Conservation (phyloP, 2,888 invertebrate genomes). For the Salticus scenicus region DNA sequence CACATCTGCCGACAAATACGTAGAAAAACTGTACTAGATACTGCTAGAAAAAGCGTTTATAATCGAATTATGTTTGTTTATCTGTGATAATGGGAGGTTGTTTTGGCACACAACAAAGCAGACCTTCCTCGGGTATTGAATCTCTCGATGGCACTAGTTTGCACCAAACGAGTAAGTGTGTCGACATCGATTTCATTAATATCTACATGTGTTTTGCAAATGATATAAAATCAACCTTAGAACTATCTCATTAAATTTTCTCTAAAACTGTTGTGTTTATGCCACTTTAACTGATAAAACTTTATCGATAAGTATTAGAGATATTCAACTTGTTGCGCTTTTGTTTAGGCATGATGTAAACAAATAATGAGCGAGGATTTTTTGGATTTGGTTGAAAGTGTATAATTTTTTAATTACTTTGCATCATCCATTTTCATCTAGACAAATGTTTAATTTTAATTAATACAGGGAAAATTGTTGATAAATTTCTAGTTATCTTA, state of each 20-base stretch:
- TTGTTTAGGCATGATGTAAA: too few relatives aligned
- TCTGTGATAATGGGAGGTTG: constrained; percentile 71
- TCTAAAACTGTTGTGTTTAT: background rate
- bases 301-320: too few relatives aligned
- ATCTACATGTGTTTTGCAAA: background rate
- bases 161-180: constrained; percentile 65
- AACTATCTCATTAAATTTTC: too few relatives aligned
- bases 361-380: too few relatives aligned
- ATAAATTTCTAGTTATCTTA: too few relatives aligned
- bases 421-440: too few relatives aligned
- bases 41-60: constrained; percentile 26
- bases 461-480: too few relatives aligned
- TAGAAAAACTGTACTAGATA: constrained; percentile 34
- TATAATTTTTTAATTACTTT: too few relatives aligned
- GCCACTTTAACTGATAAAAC: too few relatives aligned
- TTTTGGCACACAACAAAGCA: constrained; percentile 70
- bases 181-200: background rate
- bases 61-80: constrained; percentile 51
- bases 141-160: constrained; percentile 69
- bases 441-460: too few relatives aligned
- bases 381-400: too few relatives aligned
- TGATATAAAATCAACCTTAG: background rate
- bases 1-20: constrained; percentile 31
- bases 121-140: constrained; percentile 70
- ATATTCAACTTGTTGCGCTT: constrained; percentile 9